A percentile compares a stretch with the other conserved stretches of the same genome.
These are phyloP conservation scores for Aix galericulata DNA, from an alignment of 2,113 vertebrate species.

Conservation along the genomic window DNA sequence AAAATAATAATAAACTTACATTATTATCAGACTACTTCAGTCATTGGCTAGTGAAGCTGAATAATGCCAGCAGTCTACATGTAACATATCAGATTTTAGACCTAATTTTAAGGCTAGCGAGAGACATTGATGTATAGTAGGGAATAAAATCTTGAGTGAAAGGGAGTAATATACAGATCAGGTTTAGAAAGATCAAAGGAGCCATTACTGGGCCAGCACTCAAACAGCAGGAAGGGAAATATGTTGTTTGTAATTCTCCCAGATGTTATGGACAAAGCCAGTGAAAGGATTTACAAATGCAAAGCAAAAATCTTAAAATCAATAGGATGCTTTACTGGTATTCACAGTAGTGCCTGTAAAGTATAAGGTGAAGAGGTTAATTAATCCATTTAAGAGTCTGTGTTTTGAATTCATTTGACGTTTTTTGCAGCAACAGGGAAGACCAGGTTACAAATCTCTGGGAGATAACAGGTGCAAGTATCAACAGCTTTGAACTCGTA, in stretches of 20 bases:
- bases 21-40: background rate
- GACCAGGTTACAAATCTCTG: constrained; percentile 16
- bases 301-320: constrained; percentile 58
- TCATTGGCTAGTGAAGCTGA: background rate
- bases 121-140: background rate
- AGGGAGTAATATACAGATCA: constrained; percentile 27
- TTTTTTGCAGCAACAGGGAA: background rate
- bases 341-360: constrained; percentile 12
- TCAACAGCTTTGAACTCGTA: background rate
- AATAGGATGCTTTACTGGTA: constrained; percentile 31
- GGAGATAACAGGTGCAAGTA: background rate
- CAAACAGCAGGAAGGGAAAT: background rate
- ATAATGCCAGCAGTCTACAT: background rate
- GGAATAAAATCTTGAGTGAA: constrained; percentile 18
- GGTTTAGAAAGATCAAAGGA: constrained; percentile 49
- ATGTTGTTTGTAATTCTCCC: background rate
- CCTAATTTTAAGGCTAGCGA: background rate
- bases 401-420: constrained; percentile 41
- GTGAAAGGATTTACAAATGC: constrained; percentile 11
- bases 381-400: constrained; percentile 31
- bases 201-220: background rate
- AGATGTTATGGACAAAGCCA: background rate
- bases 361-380: constrained; percentile 3
- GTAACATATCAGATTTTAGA: background rate
- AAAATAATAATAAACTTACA: no score